Percentiles rank a stretch among this genome's conserved stretches.
Evolutionary conservation across 2,113 vertebrate genomes (phyloP).

Genomic region (Parus major): DNA sequence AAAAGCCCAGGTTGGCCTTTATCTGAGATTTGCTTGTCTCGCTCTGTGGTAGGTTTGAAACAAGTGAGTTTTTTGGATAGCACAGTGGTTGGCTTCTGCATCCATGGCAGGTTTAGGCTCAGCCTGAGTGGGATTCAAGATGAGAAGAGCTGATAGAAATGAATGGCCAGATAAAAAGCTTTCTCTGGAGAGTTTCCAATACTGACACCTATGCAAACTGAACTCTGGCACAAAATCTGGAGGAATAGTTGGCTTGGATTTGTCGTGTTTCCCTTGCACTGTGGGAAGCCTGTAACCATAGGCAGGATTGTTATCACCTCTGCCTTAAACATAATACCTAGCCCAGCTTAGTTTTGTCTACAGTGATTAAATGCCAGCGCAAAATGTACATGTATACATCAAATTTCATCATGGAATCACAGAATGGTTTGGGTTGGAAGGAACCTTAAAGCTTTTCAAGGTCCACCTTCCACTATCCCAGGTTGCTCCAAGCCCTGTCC

Average conservation of each 20-base stretch:
- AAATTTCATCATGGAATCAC: background rate
- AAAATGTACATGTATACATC: background rate
- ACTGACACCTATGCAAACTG: conserved; percentile 53
- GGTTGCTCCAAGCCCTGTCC: accelerated
- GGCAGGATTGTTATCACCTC: background rate
- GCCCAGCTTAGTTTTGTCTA: background rate
- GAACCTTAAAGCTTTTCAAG: background rate
- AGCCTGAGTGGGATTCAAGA: background rate
- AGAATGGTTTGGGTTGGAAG: background rate
- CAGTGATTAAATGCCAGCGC: background rate
- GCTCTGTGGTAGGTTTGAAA: background rate
- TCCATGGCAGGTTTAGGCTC: background rate
- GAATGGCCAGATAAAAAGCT: conserved; percentile 33
- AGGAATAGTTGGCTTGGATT: conserved; percentile 11
- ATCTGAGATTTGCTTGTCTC: background rate
- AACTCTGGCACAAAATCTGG: conserved; percentile 28
- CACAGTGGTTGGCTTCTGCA: background rate
- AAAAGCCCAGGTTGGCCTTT: background rate
- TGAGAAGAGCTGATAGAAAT: background rate
- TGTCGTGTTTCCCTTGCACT: background rate
- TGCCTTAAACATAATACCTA: background rate
- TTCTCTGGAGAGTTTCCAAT: conserved; percentile 34
- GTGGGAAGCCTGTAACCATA: background rate
- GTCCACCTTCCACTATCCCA: background rate
- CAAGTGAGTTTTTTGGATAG: background rate